Percentiles rank a stretch among this genome's conserved stretches.
These are phyloP conservation scores for Stichopus horrens DNA, from an alignment of 53 echinoderm and acorn worm species.

Conservation along the genomic window DNA sequence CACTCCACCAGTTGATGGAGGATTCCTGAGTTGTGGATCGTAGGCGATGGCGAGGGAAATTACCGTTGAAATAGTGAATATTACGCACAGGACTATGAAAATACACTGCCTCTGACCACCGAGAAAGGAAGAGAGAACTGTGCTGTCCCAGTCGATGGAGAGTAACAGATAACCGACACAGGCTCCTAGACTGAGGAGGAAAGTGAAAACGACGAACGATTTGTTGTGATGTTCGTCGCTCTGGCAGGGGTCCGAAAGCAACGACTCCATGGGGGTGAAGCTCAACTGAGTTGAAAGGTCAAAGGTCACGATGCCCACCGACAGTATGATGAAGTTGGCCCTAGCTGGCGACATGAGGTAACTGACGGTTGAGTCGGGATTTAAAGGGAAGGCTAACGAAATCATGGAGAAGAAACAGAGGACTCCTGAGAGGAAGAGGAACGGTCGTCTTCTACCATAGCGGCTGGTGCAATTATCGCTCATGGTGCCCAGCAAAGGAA, in stretches of 20 bases:
- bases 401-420: conserved; percentile 11
- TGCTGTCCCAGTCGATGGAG: conserved; percentile 76
- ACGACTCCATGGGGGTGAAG: conserved; percentile 83
- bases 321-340: conserved; percentile 58
- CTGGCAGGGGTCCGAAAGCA: conserved; percentile 82
- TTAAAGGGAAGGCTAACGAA: conserved; percentile 51
- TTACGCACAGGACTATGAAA: conserved; percentile 65
- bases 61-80: conserved; percentile 51
- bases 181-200: conserved; percentile 85
- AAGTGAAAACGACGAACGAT: conserved; percentile 79
- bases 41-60: conserved; percentile 67
- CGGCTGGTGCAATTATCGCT: conserved; percentile 86
- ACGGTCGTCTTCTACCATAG: conserved; percentile 82
- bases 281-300: conserved; percentile 89
- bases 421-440: conserved; percentile 61
- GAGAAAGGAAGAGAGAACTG: conserved; percentile 45
- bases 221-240: conserved; percentile 75
- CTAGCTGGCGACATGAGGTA: conserved; percentile 51
- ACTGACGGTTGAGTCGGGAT: conserved; percentile 11
- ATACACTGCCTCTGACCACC: conserved; percentile 76
- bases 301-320: conserved; percentile 74
- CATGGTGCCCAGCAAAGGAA: conserved; percentile 78
- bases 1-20: not conserved
- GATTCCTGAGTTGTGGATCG: conserved; percentile 66
- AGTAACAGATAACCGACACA: conserved; percentile 86